Evolutionary conservation across 2,113 vertebrate species (phyloP).

Genomic region (Harpagus bidentatus): DNA sequence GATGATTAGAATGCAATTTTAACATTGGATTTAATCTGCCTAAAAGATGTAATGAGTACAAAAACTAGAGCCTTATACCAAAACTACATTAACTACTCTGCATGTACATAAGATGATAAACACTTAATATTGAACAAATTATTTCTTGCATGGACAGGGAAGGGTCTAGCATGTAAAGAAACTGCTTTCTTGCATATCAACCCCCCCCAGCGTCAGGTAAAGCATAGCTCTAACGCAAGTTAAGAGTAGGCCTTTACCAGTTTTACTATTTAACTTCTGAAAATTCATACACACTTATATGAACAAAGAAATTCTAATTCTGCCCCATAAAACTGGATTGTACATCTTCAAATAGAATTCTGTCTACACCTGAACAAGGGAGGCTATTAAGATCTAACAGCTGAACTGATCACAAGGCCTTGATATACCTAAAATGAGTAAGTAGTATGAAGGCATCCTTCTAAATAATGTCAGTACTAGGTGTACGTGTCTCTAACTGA

Average conservation of each 20-base stretch:
- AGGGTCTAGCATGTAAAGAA: neutral
- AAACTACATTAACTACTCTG: neutral
- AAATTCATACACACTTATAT: accelerated
- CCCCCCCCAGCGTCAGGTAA: accelerated
- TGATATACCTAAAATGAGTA: neutral
- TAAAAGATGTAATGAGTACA: neutral
- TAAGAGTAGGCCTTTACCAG: neutral
- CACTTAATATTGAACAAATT: neutral
- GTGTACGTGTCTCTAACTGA: neutral
- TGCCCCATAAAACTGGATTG: neutral
- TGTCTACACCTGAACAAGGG: neutral
- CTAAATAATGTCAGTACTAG: neutral
- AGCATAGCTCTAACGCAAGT: neutral
- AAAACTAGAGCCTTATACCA: neutral
- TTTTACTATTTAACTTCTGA: neutral
- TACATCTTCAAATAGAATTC: neutral
- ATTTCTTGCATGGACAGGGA: neutral
- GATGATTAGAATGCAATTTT: neutral
- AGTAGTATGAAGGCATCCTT: neutral
- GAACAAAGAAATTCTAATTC: neutral
- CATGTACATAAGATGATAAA: neutral
- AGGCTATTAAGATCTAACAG: neutral
- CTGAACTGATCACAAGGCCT: neutral
- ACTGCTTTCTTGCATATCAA: neutral
- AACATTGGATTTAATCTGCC: neutral